Conservation (phyloP, 2,797 vertebrate genomes). For the Harpia harpyja region DNA sequence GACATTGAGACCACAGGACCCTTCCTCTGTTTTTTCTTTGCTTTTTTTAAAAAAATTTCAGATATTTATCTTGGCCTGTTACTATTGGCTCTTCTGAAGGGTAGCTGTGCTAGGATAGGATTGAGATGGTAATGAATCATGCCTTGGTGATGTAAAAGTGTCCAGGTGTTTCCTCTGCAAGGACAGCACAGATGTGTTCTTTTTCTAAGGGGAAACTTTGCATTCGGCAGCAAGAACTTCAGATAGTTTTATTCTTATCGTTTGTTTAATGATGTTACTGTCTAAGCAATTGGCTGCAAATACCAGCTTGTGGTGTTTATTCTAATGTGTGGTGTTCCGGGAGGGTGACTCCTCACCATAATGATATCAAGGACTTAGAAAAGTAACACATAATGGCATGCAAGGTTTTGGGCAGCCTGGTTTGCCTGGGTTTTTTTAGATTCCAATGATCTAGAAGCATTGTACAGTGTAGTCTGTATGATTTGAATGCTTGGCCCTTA, state of each 20-base stretch:
- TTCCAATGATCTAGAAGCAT: background rate
- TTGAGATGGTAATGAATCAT: background rate
- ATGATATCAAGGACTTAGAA: background rate
- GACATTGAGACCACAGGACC: background rate
- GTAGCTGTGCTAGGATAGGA: background rate
- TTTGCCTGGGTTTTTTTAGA: background rate
- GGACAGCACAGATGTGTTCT: background rate
- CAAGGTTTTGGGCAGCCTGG: background rate
- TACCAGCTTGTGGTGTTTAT: background rate
- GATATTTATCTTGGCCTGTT: background rate
- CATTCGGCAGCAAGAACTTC: background rate
- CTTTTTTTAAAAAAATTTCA: background rate
- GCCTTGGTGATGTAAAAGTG: background rate
- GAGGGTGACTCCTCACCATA: background rate
- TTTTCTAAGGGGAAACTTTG: background rate
- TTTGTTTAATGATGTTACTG: background rate
- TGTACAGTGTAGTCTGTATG: background rate
- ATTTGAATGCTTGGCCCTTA: background rate
- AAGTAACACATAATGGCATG: background rate
- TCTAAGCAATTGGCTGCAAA: background rate
- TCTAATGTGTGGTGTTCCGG: background rate
- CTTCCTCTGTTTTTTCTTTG: background rate
- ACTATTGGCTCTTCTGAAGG: background rate
- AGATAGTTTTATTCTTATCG: background rate
- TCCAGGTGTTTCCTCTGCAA: background rate